Percentiles rank a stretch among this genome's conserved stretches.
Evolutionary conservation across 2,113 vertebrate genomes (phyloP).

Genomic region (Pygathrix nemaeus): DNA sequence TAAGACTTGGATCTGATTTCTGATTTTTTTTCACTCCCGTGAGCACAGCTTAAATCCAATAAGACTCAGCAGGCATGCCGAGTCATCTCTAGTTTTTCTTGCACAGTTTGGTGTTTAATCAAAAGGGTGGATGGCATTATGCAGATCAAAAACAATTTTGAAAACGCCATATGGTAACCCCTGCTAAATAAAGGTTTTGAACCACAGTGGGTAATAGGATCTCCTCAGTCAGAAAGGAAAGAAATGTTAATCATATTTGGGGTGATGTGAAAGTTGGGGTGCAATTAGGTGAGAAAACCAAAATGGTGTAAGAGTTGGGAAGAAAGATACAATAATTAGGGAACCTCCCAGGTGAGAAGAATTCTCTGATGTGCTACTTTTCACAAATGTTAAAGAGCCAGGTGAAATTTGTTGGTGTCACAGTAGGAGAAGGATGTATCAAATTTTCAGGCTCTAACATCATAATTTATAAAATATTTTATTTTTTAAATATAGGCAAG

Average conservation of each 20-base stretch:
- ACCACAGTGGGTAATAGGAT: not conserved
- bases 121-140: constrained; percentile 44
- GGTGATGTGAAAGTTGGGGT: not conserved
- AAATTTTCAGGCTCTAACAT: not conserved
- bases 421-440: not conserved
- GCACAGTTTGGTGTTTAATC: constrained; percentile 26
- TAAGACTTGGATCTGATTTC: not conserved
- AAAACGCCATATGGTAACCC: constrained; percentile 53
- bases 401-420: not conserved
- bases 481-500: not conserved
- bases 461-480: not conserved
- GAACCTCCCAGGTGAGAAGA: not conserved
- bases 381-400: not conserved
- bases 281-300: not conserved
- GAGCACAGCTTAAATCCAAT: not conserved
- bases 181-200: constrained; percentile 40
- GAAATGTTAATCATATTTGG: not conserved
- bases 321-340: not conserved
- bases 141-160: constrained; percentile 47
- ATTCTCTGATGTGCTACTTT: not conserved
- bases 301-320: accelerated
- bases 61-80: not conserved
- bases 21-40: not conserved
- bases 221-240: not conserved
- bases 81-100: not conserved